Evolutionary conservation across 2,113 vertebrate genomes (phyloP), one percentile per base, ranked within the genome.

Genomic region (Strigops habroptila): DNA sequence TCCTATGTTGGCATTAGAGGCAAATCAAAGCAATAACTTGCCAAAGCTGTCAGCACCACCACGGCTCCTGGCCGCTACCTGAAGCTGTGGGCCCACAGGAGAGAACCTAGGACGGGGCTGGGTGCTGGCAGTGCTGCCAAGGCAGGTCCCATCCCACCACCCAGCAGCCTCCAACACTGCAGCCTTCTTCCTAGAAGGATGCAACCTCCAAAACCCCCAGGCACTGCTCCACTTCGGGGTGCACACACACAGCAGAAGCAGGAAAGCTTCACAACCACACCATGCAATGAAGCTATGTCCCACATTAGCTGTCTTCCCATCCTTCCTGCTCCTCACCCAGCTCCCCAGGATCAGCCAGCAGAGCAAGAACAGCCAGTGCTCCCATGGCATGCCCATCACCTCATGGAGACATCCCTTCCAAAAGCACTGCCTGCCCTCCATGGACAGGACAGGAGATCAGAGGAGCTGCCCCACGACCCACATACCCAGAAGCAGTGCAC

Each of bases 281-380:
- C 24, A 27, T 2, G 1, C 23, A n/a, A 8, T 0, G 0, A 53
- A 33, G 39, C 27, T 1, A 0, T 3, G 15, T 13, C 3, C 57
- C 16, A 18, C 6, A 27, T 51, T 4, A 59, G 57, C 53, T 69
- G 69, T 57, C 28, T 14, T 65, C 35, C 28, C 49, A n/a, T 7
- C 23, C 6, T 7, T 60, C 14, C 3, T 1, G 39, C 39, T 65
- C 44, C 80, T 82, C 60, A 33, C 44, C 16, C 79, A 88, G 48
- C 64, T 49, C 27, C 48, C 31, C 49, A 28, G 6, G 19, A 21
- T 4, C 23, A 88, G 53, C 60, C 39, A 31, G 48, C 25, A 49
- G 35, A 23, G 48, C 2, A 0, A 17, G 33, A 41, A 33, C 18
- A n/a, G 41, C 55, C 39, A 60, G 68, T 2, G 1, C 44, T 76